Base-by-base conservation (phyloP, 1,140 invertebrate species). In the Stegodyphus mimosarum region DNA sequence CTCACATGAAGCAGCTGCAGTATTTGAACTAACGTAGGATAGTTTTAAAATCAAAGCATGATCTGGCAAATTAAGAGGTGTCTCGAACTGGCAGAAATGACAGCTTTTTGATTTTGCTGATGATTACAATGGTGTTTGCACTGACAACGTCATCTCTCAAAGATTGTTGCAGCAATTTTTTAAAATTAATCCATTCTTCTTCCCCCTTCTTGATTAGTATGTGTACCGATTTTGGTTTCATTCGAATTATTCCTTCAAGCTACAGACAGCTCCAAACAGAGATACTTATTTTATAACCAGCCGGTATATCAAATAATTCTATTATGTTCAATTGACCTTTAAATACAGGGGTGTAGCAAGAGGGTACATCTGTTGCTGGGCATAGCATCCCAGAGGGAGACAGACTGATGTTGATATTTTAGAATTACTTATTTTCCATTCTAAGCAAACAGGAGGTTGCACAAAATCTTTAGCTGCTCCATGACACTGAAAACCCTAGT, bases 61-160 rank as follows among this genome's bases (percentile, higher is more conserved):
- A 66, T 66, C 64, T 66, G 64, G 64, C 64, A 66, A 66, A 66
- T n/a, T 66, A 6, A 66, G 64, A 11, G n/a, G 10, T 66, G n/a
- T n/a, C 64, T n/a, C n/a, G 64, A 10, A 66, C 64, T 17, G 64
- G 11, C n/a, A 66, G 64, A 66, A 66, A 66, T 66, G 17, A 66
- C 64, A 6, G 64, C n/a, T 66, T 66, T n/a, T 66, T 66, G 10
- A 66, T n/a, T 66, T 66, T 66, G 10, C 64, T n/a, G n/a, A n/a
- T n/a, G 17, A 6, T 17, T 17, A 66, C 7, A n/a, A 66, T 66
- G 17, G 64, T 7, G n/a, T 66, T 66, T 66, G n/a, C n/a, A 66
- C 17, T 66, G 55, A 7, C 55, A 60, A 60, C 55, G 13, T 7
- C 55, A 60, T 60, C 55, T 60, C 13, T 60, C 13, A 13, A 60